Evolutionary conservation across 1,140 invertebrate genomes (phyloP).

Genomic region (Adelges cooleyi): DNA sequence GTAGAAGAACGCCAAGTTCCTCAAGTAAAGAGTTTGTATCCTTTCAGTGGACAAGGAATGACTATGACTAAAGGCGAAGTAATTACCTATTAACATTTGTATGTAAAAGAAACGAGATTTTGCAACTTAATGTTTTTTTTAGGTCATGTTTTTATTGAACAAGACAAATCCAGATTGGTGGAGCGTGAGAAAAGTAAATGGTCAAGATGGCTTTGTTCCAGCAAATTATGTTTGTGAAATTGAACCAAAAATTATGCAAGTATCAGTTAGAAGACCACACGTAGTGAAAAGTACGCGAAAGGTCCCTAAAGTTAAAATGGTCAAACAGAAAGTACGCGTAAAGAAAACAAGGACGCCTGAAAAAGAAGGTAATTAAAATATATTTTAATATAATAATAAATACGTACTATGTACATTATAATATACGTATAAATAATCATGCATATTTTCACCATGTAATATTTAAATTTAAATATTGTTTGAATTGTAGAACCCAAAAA

Average conservation of each 20-base stretch:
- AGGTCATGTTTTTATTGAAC: slow-evolving; percentile 79
- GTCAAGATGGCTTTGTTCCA: slow-evolving; percentile 90
- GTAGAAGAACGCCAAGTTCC: slow-evolving; percentile 77
- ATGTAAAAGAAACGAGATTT: background rate
- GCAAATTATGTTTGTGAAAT: slow-evolving; percentile 93
- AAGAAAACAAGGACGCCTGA: slow-evolving; percentile 40
- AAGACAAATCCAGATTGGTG: slow-evolving; percentile 98
- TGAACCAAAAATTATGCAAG: slow-evolving; percentile 71
- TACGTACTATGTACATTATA: too few species aligned
- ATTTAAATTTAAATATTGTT: too few species aligned
- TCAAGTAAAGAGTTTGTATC: slow-evolving; percentile 79
- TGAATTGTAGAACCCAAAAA: background rate
- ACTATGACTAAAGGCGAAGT: slow-evolving; percentile 82
- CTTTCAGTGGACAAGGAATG: slow-evolving; percentile 89
- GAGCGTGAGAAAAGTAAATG: slow-evolving; percentile 84
- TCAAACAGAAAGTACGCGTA: slow-evolving; percentile 70
- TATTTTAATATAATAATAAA: too few species aligned
- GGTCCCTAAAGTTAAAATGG: slow-evolving; percentile 81
- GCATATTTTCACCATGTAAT: too few species aligned
- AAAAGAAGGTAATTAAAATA: slow-evolving; percentile 30
- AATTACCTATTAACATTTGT: background rate
- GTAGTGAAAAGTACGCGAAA: slow-evolving; percentile 69
- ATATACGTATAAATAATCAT: too few species aligned
- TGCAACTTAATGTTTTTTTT: background rate
- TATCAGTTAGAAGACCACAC: slow-evolving; percentile 69